Evolutionary conservation across 2,797 vertebrate species (phyloP), one percentile per base, ranked within the genome.

Genomic region (Threskiornis aethiopicus): DNA sequence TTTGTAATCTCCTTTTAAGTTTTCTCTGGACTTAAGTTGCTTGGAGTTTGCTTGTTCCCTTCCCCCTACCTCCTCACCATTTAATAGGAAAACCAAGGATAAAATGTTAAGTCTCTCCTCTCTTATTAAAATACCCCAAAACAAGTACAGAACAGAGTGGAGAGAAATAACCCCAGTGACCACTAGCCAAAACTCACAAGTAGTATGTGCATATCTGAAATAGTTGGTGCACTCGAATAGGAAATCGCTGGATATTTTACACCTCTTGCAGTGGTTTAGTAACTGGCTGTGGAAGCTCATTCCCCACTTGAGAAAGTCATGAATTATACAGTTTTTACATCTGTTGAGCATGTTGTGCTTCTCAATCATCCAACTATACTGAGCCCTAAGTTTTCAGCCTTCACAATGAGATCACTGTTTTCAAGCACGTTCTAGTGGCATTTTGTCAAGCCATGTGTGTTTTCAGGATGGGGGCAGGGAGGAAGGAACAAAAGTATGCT

Each of bases 261-360:
- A 99, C 99, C 98, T 99, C 99, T 99, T 98, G 98, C 98, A 98
- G 98, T 57, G 95, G 97, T 99, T 99, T 98, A 98, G 98, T 97
- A 98, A 97, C 98, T 98, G 96, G 98, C 98, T 98, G 97, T 97
- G 95, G 96, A 97, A 97, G 95, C 83, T 97, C 95, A 98, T 97
- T 96, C 96, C 93, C 96, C 97, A 97, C 97, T 97, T 96, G 96
- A 98, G 97, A 98, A 98, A 97, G 94, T 85, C 94, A 95, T 96
- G 97, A 98, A 97, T 98, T 98, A 97, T 95, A 98, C 31, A 82
- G 96, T 95, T 96, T 97, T 97, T 98, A 98, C 98, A 98, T 98
- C 98, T 98, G 98, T 97, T 97, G 97, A 97, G 95, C 98, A 98
- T 97, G 97, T 98, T 98, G 98, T 96, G 96, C 97, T 98, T 98